These are phyloP conservation scores for Caranx ignobilis DNA, from an alignment of 2,113 vertebrate genomes.

Conservation along the genomic window DNA sequence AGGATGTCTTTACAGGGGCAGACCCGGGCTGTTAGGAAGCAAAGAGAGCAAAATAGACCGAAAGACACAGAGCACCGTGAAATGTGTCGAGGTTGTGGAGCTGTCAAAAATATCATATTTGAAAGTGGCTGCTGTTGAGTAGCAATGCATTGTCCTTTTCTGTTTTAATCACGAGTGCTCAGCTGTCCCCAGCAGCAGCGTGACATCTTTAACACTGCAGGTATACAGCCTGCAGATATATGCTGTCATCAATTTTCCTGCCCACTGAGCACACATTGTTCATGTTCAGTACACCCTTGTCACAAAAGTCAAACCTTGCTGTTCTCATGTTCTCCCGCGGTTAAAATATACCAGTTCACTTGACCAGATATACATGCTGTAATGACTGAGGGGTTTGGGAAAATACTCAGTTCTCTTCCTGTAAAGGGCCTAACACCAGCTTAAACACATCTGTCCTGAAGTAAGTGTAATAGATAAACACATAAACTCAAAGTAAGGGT, in stretches of 20 bases:
- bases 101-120: constrained; percentile 52
- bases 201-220: constrained; percentile 72
- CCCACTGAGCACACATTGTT: constrained; percentile 69
- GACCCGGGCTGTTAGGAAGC: constrained; percentile 44
- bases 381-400: constrained; percentile 4
- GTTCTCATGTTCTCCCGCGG: constrained; percentile 31
- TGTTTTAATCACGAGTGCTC: constrained; percentile 60
- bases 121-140: constrained; percentile 50
- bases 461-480: neutral
- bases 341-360: constrained; percentile 34
- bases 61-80: constrained; percentile 21
- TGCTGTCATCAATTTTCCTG: constrained; percentile 74
- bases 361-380: constrained; percentile 31
- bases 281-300: constrained; percentile 62
- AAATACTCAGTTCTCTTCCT: neutral
- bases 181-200: constrained; percentile 58
- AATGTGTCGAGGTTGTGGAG: constrained; percentile 55
- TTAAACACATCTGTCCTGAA: neutral
- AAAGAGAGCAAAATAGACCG: constrained; percentile 37
- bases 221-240: constrained; percentile 63
- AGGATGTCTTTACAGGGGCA: constrained; percentile 59
- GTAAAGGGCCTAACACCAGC: constrained; percentile 12
- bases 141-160: constrained; percentile 50
- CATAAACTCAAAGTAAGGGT: constrained; percentile 1
- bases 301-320: constrained; percentile 61